Evolutionary conservation across 2,888 invertebrate genomes (phyloP).

Genomic region (Caprella mutica): DNA sequence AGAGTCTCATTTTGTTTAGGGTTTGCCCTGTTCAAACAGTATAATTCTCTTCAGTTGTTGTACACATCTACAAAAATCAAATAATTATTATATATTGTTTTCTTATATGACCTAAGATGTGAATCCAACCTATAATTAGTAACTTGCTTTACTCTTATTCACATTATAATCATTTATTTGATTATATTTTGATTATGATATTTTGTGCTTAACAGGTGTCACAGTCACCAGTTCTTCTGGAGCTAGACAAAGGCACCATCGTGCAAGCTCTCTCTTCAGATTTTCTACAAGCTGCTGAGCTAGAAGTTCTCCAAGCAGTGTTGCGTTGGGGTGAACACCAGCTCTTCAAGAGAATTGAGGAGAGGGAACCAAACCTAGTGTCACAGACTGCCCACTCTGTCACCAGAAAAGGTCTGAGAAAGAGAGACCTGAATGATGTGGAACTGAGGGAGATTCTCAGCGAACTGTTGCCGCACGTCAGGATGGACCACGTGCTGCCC

Average conservation of each 20-base stretch:
- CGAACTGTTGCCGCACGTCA: constrained; percentile 67
- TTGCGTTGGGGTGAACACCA: constrained; percentile 83
- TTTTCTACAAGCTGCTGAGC: constrained; percentile 63
- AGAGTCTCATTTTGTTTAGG: no score
- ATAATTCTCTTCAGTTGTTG: no score
- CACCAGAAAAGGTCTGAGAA: constrained; percentile 60
- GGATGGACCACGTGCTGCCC: constrained; percentile 82
- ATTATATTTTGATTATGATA: background rate
- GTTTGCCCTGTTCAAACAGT: no score
- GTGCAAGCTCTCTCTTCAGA: constrained; percentile 64
- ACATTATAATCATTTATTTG: background rate
- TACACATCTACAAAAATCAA: no score
- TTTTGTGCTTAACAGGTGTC: constrained; percentile 52
- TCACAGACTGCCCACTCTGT: constrained; percentile 89
- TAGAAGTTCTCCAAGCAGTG: constrained; percentile 74
- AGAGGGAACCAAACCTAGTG: constrained; percentile 77
- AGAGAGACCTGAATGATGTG: constrained; percentile 62
- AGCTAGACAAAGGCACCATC: constrained; percentile 62
- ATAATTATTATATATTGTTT: no score
- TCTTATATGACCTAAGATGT: no score
- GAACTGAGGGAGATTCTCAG: constrained; percentile 74
- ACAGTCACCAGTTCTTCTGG: constrained; percentile 59
- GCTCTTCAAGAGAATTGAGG: constrained; percentile 67
- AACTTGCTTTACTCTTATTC: background rate
- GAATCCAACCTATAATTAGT: no score